Evolutionary conservation across 2,888 invertebrate species (phyloP), one percentile per base, ranked within the genome.

Genomic region (Euzetes globulus): DNA sequence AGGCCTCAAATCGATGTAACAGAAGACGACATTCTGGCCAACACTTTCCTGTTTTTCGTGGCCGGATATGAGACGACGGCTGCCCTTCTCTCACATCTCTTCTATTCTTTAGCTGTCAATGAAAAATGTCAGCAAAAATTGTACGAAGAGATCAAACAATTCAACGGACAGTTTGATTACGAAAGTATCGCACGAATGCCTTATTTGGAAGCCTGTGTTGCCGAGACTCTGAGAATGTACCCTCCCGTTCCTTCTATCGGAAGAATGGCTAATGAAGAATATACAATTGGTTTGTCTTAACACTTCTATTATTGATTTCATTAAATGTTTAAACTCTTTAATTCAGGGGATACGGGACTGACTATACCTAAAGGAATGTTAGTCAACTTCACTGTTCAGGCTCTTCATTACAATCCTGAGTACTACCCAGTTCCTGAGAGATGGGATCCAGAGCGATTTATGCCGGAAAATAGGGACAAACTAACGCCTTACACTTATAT

Each of bases 61-160:
- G 87, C 88, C 15, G 89, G 89, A 0, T 87, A 88, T 77, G 88
- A 88, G 80, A 87, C 88, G 0, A 87, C 87, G 0, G 88, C 88
- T 0, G 85, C 87, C 0, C 85, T 87, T 0, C 84, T 88, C 1
- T 84, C 86, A 33, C 9, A 33, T 9, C 33, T 33, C 9, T 33
- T 33, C 33, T 33, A 33, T 33, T 33, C 33, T 4, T 33, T 33
- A 33, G 33, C 33, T 9, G 33, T 33, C 5, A 33, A 33, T 33
- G 4, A 33, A 4, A 33, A 33, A 33, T 33, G 86, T 22, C 87
- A 88, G 78, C 80, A 81, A 11, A 84, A 81, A 77, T 83, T 86
- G 3, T 52, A 71, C 71, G 71, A 71, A 52, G 29, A 71, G 5
- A 5, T 41, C 7, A 68, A 13, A 5, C 1, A 60, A 29, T 29